Evolutionary conservation across 1,140 invertebrate species (phyloP).

Genomic region (Lepidurus couesii): DNA sequence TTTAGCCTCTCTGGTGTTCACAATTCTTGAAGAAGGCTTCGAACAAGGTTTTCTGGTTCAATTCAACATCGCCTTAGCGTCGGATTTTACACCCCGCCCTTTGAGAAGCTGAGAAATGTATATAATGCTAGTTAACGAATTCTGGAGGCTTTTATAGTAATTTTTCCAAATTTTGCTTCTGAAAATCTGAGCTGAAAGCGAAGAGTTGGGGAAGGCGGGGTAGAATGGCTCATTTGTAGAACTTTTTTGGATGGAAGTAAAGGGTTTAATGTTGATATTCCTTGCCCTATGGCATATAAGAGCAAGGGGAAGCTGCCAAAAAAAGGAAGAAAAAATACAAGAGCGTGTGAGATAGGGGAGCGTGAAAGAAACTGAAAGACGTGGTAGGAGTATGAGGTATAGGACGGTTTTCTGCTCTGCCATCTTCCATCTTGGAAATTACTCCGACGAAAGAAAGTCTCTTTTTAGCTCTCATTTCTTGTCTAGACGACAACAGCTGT

Average conservation of each 20-base stretch:
- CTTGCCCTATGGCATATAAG: not conserved
- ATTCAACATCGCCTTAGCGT: not conserved
- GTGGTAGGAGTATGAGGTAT: constrained; percentile 15
- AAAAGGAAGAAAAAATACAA: not conserved
- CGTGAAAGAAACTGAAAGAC: not conserved
- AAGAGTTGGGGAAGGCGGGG: not conserved
- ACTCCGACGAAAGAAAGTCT: not conserved
- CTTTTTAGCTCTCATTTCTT: not conserved
- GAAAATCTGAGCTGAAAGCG: not conserved
- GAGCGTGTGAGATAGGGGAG: not conserved
- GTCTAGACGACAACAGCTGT: constrained; percentile 17
- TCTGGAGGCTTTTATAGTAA: not conserved
- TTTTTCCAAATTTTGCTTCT: not conserved
- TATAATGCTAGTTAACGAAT: not conserved
- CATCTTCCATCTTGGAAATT: not conserved
- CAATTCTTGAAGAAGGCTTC: not conserved
- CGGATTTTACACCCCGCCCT: not conserved
- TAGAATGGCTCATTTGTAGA: not conserved
- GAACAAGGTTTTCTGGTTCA: not conserved
- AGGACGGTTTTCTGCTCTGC: not conserved
- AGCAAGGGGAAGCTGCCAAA: not conserved
- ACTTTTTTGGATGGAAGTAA: not conserved
- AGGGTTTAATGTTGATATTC: not conserved
- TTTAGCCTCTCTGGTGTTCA: not conserved
- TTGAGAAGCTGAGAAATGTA: not conserved